Percentiles rank a stretch among this genome's conserved stretches.
phyloP scores from a whole-genome alignment of 2,113 vertebrate genomes.

The Periophthalmodon schlosseri region DNA sequence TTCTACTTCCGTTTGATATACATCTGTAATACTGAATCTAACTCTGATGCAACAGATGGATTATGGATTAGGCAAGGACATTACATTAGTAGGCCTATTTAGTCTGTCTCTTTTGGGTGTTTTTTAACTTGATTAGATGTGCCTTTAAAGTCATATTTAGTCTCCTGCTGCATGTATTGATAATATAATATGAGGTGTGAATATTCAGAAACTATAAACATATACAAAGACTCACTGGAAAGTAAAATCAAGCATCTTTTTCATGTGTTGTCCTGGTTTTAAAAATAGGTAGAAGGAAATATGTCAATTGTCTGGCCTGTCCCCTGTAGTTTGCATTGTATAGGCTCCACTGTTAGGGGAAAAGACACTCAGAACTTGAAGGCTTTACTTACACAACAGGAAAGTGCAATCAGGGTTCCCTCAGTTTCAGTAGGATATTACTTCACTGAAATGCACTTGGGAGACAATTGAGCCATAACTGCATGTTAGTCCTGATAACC shows the following conservation, averaged over 20 bases:
- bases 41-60: not conserved
- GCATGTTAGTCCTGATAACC: not conserved
- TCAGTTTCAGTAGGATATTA: slow-evolving; percentile 9
- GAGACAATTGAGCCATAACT: slow-evolving; percentile 28
- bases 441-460: slow-evolving; percentile 33
- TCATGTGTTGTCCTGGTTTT: slow-evolving; percentile 43
- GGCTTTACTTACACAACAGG: slow-evolving; percentile 55
- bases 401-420: slow-evolving; percentile 41
- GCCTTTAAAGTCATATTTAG: too few relatives aligned
- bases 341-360: slow-evolving; percentile 1
- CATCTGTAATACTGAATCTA: not conserved
- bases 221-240: slow-evolving; percentile 23
- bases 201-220: not conserved
- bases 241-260: slow-evolving; percentile 29
- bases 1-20: not conserved
- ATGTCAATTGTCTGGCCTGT: slow-evolving; percentile 48
- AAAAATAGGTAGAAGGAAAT: slow-evolving; percentile 52
- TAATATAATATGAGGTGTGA: not conserved
- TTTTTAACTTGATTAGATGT: too few relatives aligned
- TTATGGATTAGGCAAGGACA: too few relatives aligned
- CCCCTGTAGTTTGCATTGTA: slow-evolving; percentile 46
- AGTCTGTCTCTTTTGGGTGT: too few relatives aligned
- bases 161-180: too few relatives aligned
- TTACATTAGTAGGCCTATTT: too few relatives aligned
- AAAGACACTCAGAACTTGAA: slow-evolving; percentile 13